phyloP scores from a whole-genome alignment of 1,140 invertebrate species.

The Orchestia grillus region DNA sequence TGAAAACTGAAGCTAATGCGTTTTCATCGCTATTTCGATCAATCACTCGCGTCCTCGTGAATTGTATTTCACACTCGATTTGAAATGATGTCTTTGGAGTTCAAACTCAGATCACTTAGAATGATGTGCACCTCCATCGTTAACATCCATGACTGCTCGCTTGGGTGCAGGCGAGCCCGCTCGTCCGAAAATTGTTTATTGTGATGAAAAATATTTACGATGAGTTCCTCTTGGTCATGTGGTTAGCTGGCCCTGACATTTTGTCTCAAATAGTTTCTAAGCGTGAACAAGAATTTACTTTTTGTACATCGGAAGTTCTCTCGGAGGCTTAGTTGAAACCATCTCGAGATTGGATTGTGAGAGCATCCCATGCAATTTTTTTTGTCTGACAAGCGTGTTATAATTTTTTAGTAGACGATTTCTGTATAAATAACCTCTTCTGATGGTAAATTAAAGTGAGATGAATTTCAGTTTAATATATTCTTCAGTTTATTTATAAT shows the following conservation, averaged over 20 bases:
- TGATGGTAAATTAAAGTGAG: background rate
- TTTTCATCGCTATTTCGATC: background rate
- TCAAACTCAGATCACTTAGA: background rate
- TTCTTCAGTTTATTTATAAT: background rate
- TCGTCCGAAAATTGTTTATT: background rate
- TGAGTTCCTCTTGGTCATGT: background rate
- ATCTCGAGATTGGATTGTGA: background rate
- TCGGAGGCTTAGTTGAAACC: too few species aligned
- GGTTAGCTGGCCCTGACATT: background rate
- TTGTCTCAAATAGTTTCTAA: background rate
- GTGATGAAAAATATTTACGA: background rate
- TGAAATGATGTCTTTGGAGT: background rate
- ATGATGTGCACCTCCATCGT: background rate
- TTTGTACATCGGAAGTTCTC: background rate
- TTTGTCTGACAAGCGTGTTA: background rate
- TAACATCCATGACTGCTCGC: background rate
- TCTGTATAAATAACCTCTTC: background rate
- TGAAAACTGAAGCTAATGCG: background rate
- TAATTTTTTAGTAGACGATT: background rate
- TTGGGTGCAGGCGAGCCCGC: background rate
- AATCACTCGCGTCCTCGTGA: background rate
- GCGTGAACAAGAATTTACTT: background rate
- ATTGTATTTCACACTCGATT: background rate
- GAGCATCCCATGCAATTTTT: background rate
- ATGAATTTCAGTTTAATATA: background rate